Evolutionary conservation across 2,113 vertebrate species (phyloP).

Genomic region (Turnix velox): DNA sequence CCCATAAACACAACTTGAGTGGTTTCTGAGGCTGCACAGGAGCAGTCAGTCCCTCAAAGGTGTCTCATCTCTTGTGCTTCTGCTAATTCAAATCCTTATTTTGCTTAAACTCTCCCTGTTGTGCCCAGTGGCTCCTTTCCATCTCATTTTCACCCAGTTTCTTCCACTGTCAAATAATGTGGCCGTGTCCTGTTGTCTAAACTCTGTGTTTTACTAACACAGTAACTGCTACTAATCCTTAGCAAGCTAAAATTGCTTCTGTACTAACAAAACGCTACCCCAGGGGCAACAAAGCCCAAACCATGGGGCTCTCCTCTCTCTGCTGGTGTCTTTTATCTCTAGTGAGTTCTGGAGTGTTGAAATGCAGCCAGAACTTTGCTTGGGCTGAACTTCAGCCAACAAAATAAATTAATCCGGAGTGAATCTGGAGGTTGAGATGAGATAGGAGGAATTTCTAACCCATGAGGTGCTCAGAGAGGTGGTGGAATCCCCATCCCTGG

Average conservation of each 20-base stretch:
- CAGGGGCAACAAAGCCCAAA: background rate
- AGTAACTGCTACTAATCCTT: slow-evolving; percentile 35
- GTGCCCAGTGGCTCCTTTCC: background rate
- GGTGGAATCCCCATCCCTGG: too few species aligned
- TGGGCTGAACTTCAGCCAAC: background rate
- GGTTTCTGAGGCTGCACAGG: background rate
- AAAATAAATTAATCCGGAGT: background rate
- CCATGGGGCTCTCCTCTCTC: background rate
- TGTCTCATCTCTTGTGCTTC: background rate
- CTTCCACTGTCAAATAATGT: background rate
- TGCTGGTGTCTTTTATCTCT: background rate
- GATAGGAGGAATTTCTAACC: too few species aligned
- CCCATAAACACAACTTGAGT: background rate
- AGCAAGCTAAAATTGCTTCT: background rate
- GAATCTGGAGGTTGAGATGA: too few species aligned
- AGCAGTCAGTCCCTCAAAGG: background rate
- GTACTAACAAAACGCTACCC: background rate
- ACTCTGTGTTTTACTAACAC: slow-evolving; percentile 27
- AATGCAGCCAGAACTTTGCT: background rate
- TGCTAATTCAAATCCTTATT: background rate
- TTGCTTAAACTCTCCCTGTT: background rate
- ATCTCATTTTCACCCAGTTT: background rate
- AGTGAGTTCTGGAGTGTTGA: background rate
- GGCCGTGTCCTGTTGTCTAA: background rate
- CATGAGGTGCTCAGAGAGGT: too few species aligned